phyloP scores from a whole-genome alignment of 2,113 vertebrate species.

The Xenus cinereus region DNA sequence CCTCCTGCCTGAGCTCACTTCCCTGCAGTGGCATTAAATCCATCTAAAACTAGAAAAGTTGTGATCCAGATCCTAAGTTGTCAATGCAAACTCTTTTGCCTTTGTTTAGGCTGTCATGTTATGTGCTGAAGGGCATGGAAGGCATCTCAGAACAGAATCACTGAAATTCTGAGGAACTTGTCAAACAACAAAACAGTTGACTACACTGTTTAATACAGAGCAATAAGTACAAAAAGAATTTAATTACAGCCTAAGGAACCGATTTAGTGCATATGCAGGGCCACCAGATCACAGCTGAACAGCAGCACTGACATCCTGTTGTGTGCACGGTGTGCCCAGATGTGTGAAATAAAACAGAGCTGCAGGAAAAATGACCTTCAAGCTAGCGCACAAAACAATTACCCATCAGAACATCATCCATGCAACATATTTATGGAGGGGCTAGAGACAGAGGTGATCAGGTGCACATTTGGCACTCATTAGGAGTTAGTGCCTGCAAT shows the following conservation, averaged over 20 bases:
- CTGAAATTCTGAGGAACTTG: background rate
- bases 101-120: background rate
- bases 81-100: background rate
- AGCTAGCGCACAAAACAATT: background rate
- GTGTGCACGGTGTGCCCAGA: background rate
- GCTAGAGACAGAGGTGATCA: background rate
- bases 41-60: background rate
- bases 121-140: background rate
- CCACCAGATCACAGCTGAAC: background rate
- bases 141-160: background rate
- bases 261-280: background rate
- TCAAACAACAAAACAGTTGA: background rate
- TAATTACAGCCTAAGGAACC: background rate
- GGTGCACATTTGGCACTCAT: slow-evolving; percentile 27
- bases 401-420: background rate
- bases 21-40: background rate
- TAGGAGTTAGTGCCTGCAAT: background rate
- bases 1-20: background rate
- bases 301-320: background rate
- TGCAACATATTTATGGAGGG: background rate
- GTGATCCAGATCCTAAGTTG: background rate
- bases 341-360: background rate
- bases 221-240: background rate
- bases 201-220: background rate
- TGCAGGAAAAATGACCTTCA: slow-evolving; percentile 1